These are phyloP conservation scores for Pipra filicauda DNA, from an alignment of 2,113 vertebrate species.

Conservation along the genomic window DNA sequence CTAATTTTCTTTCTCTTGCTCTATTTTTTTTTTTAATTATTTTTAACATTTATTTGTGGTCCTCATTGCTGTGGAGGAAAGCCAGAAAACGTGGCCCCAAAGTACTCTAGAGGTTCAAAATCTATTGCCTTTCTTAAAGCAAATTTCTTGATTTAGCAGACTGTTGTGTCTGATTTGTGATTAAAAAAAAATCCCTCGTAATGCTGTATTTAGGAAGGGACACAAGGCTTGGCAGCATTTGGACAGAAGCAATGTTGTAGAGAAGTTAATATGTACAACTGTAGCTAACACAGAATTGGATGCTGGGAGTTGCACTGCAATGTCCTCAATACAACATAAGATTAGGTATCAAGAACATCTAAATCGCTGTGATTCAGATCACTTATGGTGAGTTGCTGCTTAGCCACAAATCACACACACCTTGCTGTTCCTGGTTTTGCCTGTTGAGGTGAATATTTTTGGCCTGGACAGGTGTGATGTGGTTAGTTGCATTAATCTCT, in stretches of 20 bases:
- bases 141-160: background rate
- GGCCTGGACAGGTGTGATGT: background rate
- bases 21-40: background rate
- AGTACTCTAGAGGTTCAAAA: background rate
- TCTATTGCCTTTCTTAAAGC: background rate
- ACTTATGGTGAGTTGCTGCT: background rate
- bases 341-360: slow-evolving; percentile 2
- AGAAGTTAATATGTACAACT: background rate
- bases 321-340: background rate
- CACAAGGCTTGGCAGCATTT: background rate
- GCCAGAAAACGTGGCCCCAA: background rate
- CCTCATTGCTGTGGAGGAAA: background rate
- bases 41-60: slow-evolving; percentile 8
- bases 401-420: background rate
- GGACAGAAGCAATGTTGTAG: background rate
- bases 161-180: background rate
- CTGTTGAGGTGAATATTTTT: background rate
- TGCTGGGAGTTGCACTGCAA: background rate
- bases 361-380: background rate
- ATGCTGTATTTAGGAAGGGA: background rate
- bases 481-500: background rate
- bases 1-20: slow-evolving; percentile 16
- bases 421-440: background rate
- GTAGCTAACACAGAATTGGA: background rate
- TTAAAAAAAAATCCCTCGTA: background rate